These are phyloP conservation scores for Lipophrys pholis DNA, from an alignment of 2,113 vertebrate species.

Conservation along the genomic window DNA sequence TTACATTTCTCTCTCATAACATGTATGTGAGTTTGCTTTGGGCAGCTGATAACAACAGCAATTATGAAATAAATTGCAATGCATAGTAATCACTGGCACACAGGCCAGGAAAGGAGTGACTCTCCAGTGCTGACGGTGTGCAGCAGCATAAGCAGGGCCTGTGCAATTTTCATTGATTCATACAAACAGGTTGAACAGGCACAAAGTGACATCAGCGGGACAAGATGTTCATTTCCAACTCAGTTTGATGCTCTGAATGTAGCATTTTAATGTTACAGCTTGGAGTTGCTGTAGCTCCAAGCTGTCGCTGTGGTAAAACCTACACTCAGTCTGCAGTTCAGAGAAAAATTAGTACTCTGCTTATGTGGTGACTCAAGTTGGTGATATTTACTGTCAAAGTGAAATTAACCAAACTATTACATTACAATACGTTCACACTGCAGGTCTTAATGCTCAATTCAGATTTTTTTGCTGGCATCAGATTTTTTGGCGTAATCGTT, in stretches of 20 bases:
- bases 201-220: not conserved
- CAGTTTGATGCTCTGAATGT: not conserved
- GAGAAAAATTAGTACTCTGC: not conserved
- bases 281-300: too few species aligned
- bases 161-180: too few species aligned
- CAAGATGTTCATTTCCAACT: not conserved
- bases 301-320: not conserved
- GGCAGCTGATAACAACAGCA: conserved; percentile 43
- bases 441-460: too few species aligned
- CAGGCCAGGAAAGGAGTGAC: not conserved
- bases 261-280: not conserved
- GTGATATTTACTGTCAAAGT: too few species aligned
- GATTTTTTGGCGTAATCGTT: too few species aligned
- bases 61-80: conserved; percentile 45
- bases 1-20: conserved; percentile 23
- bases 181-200: too few species aligned
- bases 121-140: conserved; percentile 12
- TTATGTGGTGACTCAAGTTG: too few species aligned
- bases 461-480: too few species aligned
- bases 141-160: too few species aligned
- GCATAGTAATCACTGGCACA: conserved; percentile 24
- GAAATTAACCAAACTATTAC: too few species aligned
- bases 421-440: too few species aligned
- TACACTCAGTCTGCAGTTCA: not conserved
- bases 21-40: conserved; percentile 34